A percentile compares a stretch with the other conserved stretches of the same genome.
phyloP scores from a whole-genome alignment of 2,888 invertebrate species.

The Rhingia campestris region DNA sequence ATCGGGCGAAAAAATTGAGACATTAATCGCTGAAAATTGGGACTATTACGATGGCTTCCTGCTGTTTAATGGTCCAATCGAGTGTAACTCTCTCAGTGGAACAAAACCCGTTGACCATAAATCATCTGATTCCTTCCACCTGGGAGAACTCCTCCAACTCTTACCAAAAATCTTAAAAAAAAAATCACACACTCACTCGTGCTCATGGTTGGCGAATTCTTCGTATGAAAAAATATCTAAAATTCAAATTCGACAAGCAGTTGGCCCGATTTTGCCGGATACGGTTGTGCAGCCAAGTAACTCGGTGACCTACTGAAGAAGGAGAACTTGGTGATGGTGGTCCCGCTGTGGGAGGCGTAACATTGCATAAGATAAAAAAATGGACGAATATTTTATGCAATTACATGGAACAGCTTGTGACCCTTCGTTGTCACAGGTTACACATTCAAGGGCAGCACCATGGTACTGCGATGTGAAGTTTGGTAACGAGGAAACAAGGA shows the following conservation, averaged over 20 bases:
- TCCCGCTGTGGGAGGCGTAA: conserved; percentile 22
- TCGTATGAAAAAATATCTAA: conserved; percentile 48
- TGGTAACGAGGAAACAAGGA: too few relatives aligned
- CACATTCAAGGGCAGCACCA: conserved; percentile 28
- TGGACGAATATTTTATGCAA: conserved; percentile 15
- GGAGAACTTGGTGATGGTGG: conserved; percentile 11
- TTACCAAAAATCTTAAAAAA: neutral
- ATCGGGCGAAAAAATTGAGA: conserved; percentile 29
- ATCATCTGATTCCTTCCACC: conserved; percentile 69
- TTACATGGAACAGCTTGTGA: conserved; percentile 9
- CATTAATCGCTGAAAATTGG: conserved; percentile 10
- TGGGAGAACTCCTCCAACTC: conserved; percentile 37
- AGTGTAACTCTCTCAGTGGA: conserved; percentile 7
- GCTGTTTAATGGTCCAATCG: conserved; percentile 49
- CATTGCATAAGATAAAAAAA: conserved; percentile 39
- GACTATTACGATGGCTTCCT: conserved; percentile 43
- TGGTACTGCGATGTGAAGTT: too few relatives aligned
- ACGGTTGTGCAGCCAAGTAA: conserved; percentile 15
- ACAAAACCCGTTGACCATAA: conserved; percentile 55
- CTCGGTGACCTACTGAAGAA: conserved; percentile 60
- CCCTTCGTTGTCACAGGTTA: conserved; percentile 18
- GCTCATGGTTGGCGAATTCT: conserved; percentile 3
- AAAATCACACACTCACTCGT: conserved; percentile 3
- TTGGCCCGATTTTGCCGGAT: conserved; percentile 56
- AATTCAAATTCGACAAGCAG: conserved; percentile 60